phyloP scores from a whole-genome alignment of 2,888 invertebrate genomes.

The Ecliptopera silaceata region DNA sequence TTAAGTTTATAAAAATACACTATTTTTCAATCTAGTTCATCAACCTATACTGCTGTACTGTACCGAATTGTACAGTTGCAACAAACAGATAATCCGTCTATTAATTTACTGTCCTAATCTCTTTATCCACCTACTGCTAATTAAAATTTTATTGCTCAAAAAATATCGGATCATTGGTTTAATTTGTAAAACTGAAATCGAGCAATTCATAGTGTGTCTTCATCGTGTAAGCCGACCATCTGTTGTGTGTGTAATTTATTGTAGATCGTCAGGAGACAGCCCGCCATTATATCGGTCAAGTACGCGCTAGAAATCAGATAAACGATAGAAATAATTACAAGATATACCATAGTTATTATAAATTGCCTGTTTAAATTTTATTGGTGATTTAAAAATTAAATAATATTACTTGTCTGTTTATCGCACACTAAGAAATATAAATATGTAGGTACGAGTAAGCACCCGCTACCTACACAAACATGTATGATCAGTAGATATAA shows the following conservation, averaged over 20 bases:
- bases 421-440: no score
- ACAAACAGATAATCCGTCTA: no score
- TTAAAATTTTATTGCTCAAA: neutral
- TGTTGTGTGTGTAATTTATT: slow-evolving; percentile 34
- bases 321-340: slow-evolving; percentile 2
- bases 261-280: slow-evolving; percentile 16
- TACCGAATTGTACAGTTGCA: no score
- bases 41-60: no score
- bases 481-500: no score
- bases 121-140: neutral
- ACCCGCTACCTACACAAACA: no score
- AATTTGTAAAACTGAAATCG: slow-evolving; percentile 16
- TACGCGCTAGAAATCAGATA: slow-evolving; percentile 23
- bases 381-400: no score
- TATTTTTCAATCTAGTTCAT: no score
- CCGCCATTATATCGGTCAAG: slow-evolving; percentile 35
- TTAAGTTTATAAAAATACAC: no score
- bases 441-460: no score
- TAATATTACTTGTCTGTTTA: no score
- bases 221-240: slow-evolving; percentile 20
- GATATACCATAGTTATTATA: neutral
- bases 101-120: neutral
- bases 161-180: slow-evolving; percentile 12
- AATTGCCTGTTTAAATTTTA: no score
- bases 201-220: slow-evolving; percentile 21